phyloP scores from a whole-genome alignment of 2,113 vertebrate genomes.

The Malurus elegans region DNA sequence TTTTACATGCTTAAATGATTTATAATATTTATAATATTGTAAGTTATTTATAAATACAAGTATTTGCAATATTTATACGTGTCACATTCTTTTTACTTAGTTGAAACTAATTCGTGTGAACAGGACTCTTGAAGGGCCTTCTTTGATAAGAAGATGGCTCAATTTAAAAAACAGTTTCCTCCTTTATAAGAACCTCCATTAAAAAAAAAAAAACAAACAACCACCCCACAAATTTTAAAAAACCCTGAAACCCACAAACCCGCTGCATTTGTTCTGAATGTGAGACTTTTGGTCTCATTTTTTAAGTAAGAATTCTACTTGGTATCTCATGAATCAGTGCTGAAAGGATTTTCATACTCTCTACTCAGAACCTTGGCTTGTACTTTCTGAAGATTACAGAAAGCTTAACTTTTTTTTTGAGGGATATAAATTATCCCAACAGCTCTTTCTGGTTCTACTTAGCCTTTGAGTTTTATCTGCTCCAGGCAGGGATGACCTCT shows the following conservation, averaged over 20 bases:
- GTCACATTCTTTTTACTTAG: not conserved
- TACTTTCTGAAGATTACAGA: not conserved
- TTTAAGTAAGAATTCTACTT: not conserved
- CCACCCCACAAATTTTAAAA: not conserved
- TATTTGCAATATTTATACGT: not conserved
- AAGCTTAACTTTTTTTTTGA: not conserved
- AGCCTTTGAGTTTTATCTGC: not conserved
- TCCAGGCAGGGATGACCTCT: not conserved
- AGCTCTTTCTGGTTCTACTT: not conserved
- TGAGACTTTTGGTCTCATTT: not conserved
- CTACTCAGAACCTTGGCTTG: not conserved
- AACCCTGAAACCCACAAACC: not conserved
- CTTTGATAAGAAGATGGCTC: not conserved
- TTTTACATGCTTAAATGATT: not conserved
- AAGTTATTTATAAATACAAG: too few species aligned
- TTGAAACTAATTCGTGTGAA: not conserved
- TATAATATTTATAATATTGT: too few species aligned
- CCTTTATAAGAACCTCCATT: not conserved
- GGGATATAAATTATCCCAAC: not conserved
- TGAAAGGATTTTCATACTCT: not conserved
- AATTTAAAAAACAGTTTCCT: not conserved
- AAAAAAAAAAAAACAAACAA: not conserved
- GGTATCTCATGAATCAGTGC: not conserved
- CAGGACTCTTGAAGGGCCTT: not conserved
- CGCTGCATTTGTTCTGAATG: not conserved